phyloP scores from a whole-genome alignment of 2,797 vertebrate genomes.

The Pitangus sulphuratus region DNA sequence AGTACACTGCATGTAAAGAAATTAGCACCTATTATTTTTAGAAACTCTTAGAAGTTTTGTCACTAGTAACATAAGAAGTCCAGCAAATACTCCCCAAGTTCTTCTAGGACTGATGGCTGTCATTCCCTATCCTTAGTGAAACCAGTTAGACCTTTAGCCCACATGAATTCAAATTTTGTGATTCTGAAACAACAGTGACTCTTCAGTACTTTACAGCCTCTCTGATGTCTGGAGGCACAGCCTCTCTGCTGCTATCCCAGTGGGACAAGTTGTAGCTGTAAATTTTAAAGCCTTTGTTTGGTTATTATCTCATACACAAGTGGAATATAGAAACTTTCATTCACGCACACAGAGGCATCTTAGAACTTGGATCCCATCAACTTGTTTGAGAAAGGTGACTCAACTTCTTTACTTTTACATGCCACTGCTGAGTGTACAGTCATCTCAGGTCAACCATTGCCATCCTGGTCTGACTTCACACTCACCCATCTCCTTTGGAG shows the following conservation, averaged over 20 bases:
- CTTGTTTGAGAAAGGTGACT: neutral
- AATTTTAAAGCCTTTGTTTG: neutral
- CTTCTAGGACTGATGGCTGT: neutral
- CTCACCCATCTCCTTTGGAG: neutral
- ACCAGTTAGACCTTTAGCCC: neutral
- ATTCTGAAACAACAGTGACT: neutral
- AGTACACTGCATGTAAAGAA: neutral
- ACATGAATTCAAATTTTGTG: neutral
- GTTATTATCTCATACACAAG: neutral
- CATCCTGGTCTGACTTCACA: neutral
- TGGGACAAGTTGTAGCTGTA: neutral
- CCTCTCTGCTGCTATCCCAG: neutral
- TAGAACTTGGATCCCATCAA: neutral
- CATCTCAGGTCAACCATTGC: neutral
- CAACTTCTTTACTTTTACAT: neutral
- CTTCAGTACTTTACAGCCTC: neutral
- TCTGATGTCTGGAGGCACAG: neutral
- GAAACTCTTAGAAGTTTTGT: constrained; percentile 25
- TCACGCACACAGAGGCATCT: neutral
- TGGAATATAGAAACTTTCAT: neutral
- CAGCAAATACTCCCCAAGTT: neutral
- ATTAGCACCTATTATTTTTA: constrained; percentile 26
- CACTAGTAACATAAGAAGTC: neutral
- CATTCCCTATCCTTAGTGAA: neutral
- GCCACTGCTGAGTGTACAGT: neutral